Conservation (phyloP, 2,113 vertebrate species). For the Smithornis capensis region DNA sequence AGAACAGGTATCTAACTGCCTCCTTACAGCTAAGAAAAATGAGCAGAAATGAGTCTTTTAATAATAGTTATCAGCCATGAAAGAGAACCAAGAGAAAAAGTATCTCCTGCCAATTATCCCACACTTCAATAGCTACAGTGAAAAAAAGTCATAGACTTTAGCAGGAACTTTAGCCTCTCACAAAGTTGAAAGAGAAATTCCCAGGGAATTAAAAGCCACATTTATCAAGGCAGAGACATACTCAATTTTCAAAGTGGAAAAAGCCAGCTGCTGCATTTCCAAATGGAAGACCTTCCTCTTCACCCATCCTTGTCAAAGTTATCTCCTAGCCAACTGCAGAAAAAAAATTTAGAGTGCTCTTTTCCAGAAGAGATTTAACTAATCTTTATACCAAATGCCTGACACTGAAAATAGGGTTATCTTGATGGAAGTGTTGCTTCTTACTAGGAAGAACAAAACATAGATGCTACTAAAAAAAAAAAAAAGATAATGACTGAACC, state of each 20-base stretch:
- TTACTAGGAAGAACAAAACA: neutral
- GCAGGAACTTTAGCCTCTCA: conserved; percentile 16
- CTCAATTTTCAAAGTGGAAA: conserved; percentile 60
- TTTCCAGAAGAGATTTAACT: neutral
- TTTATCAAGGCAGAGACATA: conserved; percentile 15
- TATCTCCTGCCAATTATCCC: neutral
- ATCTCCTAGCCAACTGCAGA: neutral
- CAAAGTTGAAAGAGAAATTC: conserved; percentile 56
- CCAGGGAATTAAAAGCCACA: conserved; percentile 26
- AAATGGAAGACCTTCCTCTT: conserved; percentile 2
- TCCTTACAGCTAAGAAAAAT: neutral
- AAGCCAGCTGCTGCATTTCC: conserved; percentile 47
- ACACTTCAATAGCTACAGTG: neutral
- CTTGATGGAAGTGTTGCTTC: neutral
- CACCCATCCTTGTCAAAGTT: neutral
- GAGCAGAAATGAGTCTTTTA: neutral
- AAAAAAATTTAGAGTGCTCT: neutral
- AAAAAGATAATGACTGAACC: neutral
- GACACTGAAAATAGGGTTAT: neutral
- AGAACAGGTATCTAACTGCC: neutral
- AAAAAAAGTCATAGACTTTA: conserved; percentile 15
- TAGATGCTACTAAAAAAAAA: neutral
- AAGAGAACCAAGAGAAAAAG: neutral
- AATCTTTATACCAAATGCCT: neutral
- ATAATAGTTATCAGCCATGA: conserved; percentile 14